Percentiles rank a stretch among this genome's conserved stretches.
phyloP scores from a whole-genome alignment of 1,140 invertebrate genomes.

The Heliothis subflexa region DNA sequence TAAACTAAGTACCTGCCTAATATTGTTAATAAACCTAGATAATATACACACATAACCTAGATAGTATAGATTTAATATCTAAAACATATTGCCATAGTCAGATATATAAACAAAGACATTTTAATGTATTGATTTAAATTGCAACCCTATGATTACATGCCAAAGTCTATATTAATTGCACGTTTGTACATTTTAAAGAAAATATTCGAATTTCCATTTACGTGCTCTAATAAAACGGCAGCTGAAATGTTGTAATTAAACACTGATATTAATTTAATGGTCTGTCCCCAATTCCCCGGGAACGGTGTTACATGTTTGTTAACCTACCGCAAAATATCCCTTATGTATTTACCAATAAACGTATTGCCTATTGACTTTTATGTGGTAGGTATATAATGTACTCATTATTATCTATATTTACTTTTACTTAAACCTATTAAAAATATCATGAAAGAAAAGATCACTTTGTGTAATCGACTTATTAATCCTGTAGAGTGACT shows the following conservation, averaged over 20 bases:
- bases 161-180: neutral
- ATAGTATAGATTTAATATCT: no score
- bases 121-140: no score
- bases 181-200: neutral
- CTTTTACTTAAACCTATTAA: neutral
- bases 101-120: no score
- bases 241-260: conserved; percentile 13
- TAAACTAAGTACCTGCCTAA: no score
- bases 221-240: conserved; percentile 7
- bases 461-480: conserved; percentile 7
- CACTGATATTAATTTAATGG: conserved; percentile 34
- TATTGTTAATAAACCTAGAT: no score
- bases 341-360: neutral
- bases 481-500: conserved; percentile 6
- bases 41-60: no score
- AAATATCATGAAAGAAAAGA: neutral
- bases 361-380: no score
- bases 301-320: conserved; percentile 26
- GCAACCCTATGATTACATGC: no score
- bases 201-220: neutral
- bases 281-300: conserved; percentile 23
- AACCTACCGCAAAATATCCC: conserved; percentile 18
- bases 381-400: no score
- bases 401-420: no score
- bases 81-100: no score